Percentiles rank a stretch among this genome's conserved stretches.
These are phyloP conservation scores for Rhagoletis zephyria DNA, from an alignment of 1,140 invertebrate species.

Conservation along the genomic window DNA sequence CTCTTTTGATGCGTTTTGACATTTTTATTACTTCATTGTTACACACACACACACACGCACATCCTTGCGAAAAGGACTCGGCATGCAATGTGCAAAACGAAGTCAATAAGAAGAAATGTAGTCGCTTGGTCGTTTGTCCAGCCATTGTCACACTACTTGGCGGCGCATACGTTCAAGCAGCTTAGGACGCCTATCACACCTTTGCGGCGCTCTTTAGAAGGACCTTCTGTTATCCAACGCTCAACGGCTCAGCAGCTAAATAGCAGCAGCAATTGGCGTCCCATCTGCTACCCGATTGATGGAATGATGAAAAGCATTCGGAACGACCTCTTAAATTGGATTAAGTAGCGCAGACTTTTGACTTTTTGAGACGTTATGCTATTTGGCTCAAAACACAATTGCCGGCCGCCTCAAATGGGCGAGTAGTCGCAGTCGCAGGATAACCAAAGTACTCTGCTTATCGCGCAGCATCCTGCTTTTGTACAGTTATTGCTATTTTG, in stretches of 20 bases:
- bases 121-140: background rate
- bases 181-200: conserved; percentile 64
- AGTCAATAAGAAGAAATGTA: background rate
- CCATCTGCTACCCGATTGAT: background rate
- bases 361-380: conserved; percentile 54
- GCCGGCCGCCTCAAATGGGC: background rate
- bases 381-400: conserved; percentile 24
- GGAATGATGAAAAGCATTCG: conserved; percentile 56
- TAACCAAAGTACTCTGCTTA: background rate
- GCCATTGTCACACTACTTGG: conserved; percentile 13
- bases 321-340: conserved; percentile 63
- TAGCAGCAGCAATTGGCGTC: conserved; percentile 12
- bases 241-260: background rate
- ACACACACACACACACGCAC: background rate
- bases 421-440: background rate
- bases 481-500: background rate
- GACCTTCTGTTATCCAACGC: conserved; percentile 1
- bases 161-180: conserved; percentile 33
- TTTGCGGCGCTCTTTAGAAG: conserved; percentile 53
- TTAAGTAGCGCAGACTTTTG: conserved; percentile 60
- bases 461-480: background rate
- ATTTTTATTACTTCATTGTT: conserved; percentile 65
- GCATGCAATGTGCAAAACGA: background rate
- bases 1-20: conserved; percentile 63
- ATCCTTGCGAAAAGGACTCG: background rate